A percentile compares a stretch with the other conserved stretches of the same genome.
Evolutionary conservation across 2,113 vertebrate species (phyloP).

Genomic region (Phocoena phocoena): DNA sequence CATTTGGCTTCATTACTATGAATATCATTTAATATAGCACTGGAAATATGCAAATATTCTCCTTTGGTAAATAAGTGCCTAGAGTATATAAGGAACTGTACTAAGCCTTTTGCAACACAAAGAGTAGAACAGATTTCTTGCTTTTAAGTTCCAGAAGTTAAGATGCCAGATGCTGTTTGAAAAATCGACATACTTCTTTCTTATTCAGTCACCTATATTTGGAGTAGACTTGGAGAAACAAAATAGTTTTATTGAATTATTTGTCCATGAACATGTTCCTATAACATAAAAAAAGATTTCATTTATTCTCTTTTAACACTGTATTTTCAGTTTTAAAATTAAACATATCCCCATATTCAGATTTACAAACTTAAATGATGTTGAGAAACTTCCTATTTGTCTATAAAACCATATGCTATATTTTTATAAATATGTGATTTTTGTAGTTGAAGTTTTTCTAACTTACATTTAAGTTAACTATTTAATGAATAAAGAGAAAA

Average conservation of each 20-base stretch:
- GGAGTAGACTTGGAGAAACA: background rate
- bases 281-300: background rate
- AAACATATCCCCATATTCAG: background rate
- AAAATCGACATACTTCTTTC: background rate
- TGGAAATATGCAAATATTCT: background rate
- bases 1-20: background rate
- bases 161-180: background rate
- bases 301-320: background rate
- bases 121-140: background rate
- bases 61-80: conserved; percentile 1
- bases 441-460: background rate
- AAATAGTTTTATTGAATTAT: background rate
- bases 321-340: conserved; percentile 11
- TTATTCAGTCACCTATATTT: background rate
- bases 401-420: background rate
- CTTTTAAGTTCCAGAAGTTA: background rate
- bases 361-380: background rate
- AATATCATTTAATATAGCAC: background rate
- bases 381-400: background rate
- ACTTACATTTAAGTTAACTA: background rate
- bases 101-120: background rate
- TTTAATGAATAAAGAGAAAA: background rate
- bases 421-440: conserved; percentile 23
- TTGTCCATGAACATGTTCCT: background rate
- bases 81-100: background rate